Evolutionary conservation across 1,140 invertebrate species (phyloP), one percentile per base, ranked within the genome.

Genomic region (Euschistus heros): DNA sequence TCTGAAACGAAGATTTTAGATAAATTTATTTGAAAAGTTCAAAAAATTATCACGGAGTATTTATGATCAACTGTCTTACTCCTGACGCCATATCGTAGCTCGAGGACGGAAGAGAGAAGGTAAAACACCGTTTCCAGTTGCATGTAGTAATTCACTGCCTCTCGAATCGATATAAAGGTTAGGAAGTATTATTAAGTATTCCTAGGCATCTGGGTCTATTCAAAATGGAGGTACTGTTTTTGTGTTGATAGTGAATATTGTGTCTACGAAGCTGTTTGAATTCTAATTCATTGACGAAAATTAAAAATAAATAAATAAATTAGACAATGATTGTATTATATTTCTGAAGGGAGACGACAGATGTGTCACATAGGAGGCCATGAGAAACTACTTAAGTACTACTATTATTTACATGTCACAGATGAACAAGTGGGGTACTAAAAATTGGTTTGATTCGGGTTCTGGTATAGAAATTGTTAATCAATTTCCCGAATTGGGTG

Each of bases 1-100:
- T 96, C 69, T 70, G 59, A 24, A 70, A 69, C 46, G 8, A 27
- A 47, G 15, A 63, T 15, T 37, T 1, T 2, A 55, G 4, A 7
- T 13, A 44, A 37, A 2, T 10, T 37, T 37, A 30, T 10, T 10
- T 37, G 7, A 1, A 37, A 1, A 10, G 6, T 10, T 37, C 33
- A 10, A 1, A 60, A 60, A 50, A 66, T 42, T 61, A 42, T 30
- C 18, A 26, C 1, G 8, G 15, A 15, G 5, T 26, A 26, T 20
- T 46, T 46, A 17, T 24, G 52, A 52, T 22, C 33, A 60, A 47
- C 24, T 27, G 17, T 64, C 69, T 68, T 69, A 70, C 69, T 57
- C 69, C 69, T 46, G 69, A 70, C 57, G 69, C 69, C 69, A 70
- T 70, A 8, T 26, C 37, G 55, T 22, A 26, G 55, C 42, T 2